Evolutionary conservation across 2,888 invertebrate species (phyloP).

Genomic region (Shargacucullia verbasci): DNA sequence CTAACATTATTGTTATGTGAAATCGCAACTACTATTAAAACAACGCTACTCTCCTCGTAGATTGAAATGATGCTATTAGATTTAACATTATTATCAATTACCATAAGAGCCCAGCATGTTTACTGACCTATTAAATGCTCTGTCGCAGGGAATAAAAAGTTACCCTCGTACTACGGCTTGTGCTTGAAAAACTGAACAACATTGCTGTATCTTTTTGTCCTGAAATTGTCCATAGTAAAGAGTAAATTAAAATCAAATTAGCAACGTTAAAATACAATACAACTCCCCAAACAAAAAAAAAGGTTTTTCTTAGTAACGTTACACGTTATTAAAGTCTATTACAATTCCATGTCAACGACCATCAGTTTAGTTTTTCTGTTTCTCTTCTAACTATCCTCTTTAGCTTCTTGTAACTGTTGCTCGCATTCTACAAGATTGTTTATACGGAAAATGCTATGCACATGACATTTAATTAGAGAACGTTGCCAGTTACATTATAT

Average conservation of each 20-base stretch:
- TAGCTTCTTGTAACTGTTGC: slow-evolving; percentile 65
- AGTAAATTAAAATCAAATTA: slow-evolving; percentile 15
- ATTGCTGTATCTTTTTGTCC: not conserved
- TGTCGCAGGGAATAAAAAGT: no score
- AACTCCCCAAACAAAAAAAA: not conserved
- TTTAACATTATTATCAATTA: slow-evolving; percentile 24
- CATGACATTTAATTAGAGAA: slow-evolving; percentile 81
- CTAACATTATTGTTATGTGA: not conserved
- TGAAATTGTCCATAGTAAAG: not conserved
- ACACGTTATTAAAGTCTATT: slow-evolving; percentile 33
- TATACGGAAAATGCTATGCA: slow-evolving; percentile 76
- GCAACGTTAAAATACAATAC: not conserved
- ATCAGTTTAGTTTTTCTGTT: slow-evolving; percentile 63
- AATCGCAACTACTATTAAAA: slow-evolving; percentile 10
- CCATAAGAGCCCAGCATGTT: slow-evolving; percentile 1
- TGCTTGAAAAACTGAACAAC: no score
- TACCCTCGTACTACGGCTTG: no score
- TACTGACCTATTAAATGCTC: not conserved
- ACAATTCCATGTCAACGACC: slow-evolving; percentile 54
- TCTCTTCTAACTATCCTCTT: slow-evolving; percentile 62
- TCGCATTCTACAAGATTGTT: slow-evolving; percentile 75
- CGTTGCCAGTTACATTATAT: slow-evolving; percentile 72
- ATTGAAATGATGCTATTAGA: slow-evolving; percentile 20
- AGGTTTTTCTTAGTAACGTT: slow-evolving; percentile 12
- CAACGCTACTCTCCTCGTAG: slow-evolving; percentile 1